Evolutionary conservation across 53 echinoderm and acorn worm species (phyloP).

Genomic region (Temnopleurus reevesii): DNA sequence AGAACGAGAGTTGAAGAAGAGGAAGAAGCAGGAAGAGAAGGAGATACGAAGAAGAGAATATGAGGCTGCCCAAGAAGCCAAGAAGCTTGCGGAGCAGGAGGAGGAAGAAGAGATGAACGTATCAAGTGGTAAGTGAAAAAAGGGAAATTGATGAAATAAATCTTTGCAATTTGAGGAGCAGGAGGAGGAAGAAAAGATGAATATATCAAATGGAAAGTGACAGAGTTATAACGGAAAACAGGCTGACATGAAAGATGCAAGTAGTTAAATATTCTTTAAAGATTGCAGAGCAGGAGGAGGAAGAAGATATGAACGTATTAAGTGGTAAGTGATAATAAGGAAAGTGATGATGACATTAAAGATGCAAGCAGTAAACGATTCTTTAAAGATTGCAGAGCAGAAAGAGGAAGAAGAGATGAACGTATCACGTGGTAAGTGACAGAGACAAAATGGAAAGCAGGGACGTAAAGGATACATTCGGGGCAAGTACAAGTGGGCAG

Average conservation of each 20-base stretch:
- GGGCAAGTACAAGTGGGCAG: no score
- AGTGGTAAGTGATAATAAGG: neutral
- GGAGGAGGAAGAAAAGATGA: no score
- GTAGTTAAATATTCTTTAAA: constrained; percentile 70
- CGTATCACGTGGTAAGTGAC: neutral
- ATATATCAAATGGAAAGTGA: no score
- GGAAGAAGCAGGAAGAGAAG: constrained; percentile 78
- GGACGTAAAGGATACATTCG: no score
- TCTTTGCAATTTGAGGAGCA: no score
- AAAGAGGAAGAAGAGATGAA: neutral
- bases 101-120: constrained; percentile 49
- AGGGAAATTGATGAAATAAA: no score
- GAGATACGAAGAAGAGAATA: constrained; percentile 74
- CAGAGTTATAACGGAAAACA: no score
- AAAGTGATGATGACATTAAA: no score
- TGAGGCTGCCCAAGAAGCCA: constrained; percentile 74
- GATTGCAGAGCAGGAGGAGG: neutral
- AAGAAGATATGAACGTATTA: constrained; percentile 48
- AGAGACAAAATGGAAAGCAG: no score
- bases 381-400: constrained; percentile 49
- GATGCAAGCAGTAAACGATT: constrained; percentile 71
- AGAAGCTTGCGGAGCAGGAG: constrained; percentile 40
- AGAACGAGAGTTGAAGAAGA: constrained; percentile 73
- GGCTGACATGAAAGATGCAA: constrained; percentile 72
- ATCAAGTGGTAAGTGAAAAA: neutral